Base-by-base conservation (phyloP, 2,888 invertebrate genomes). In the Pristionchus entomophagus region DNA sequence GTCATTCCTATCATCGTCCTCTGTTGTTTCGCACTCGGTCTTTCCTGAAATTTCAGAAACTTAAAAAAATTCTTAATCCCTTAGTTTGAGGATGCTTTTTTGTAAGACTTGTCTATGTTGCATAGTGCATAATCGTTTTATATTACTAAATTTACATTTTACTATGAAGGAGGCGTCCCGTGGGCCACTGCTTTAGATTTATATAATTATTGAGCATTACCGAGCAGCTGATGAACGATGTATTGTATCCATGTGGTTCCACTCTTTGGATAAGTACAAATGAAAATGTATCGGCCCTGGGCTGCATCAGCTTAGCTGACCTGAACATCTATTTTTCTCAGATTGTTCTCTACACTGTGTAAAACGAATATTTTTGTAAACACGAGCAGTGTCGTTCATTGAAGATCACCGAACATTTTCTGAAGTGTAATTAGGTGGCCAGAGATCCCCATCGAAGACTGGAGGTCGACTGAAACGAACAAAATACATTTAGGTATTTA, bases 181-280 rank as follows among this genome's bases (percentile, higher is more conserved):
- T n/a, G 32, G 41, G 49, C 4, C 41, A 56, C 59, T 8, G 82
- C 59, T 38, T 80, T 10, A 12, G 26, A 4, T 41, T 78, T 6
- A 29, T 26, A 56, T 22, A n/a, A 56, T n/a, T 19, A 6, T 22
- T 53, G 10, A n/a, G n/a, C 69, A n/a, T 35, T 53, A 77, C 88
- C 88, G 59, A 93, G 69, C 0, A 93, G 87, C 83, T 93, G 93
- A 26, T 90, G 90, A 73, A 91, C 91, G 84, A 93, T 93, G 86
- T 93, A 92, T 86, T 93, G 93, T 12, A 92, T 90, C 93, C 92
- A 93, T 1, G 92, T 93, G 73, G 92, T 93, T 80, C 92, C 93
- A 85, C 93, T 94, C 86, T 93, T 93, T 32, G 93, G 93, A 86
- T 93, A 92, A 3, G 93, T 94, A 41, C 91, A 90, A 41, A 93